Base-by-base conservation (phyloP, 2,797 vertebrate species). In the Phalloptychus januarius region DNA sequence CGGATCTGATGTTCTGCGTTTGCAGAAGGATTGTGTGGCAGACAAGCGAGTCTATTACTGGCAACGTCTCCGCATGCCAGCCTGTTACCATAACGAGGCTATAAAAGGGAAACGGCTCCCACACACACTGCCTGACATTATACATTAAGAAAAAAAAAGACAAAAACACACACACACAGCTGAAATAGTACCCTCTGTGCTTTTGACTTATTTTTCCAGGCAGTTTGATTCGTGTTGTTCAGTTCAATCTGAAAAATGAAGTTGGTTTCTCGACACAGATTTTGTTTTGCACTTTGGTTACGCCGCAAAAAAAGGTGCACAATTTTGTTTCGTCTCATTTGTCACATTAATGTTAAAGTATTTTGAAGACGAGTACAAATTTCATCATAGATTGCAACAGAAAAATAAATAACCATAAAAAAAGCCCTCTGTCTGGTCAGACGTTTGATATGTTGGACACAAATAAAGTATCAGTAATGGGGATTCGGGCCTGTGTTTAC, bases 11-110 rank as follows among this genome's bases (percentile, higher is more conserved):
- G 7, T 67, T 81, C 23, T 50, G 72, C 52, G 11, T 84, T 79
- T 77, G 85, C 69, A 5, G 52, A 28, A 69, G 33, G 33, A 72
- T n/a, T 75, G 65, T 75, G 70, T 79, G 75, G 71, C 85, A 82
- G 86, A 82, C 81, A 78, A 78, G 75, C 54, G 31, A n/a, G 28
- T 31, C 85, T 92, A 87, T 87, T 85, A 74, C 74, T 80, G 79
- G 86, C 71, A 78, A 50, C 72, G 79, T 38, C 80, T 20, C 48
- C 65, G 28, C 58, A 69, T 77, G 82, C 69, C 79, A 84, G 78
- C 71, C 75, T 89, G 87, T 83, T 83, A 79, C 83, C 86, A 88
- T 84, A 90, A 92, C 76, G 65, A 85, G 74, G 76, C 85, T 83
- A 75, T 74, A 83, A 90, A 90, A 88, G 83, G 75, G 67, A 75